Evolutionary conservation across 2,113 vertebrate genomes (phyloP).

Genomic region (Apistogramma diplotaenia): DNA sequence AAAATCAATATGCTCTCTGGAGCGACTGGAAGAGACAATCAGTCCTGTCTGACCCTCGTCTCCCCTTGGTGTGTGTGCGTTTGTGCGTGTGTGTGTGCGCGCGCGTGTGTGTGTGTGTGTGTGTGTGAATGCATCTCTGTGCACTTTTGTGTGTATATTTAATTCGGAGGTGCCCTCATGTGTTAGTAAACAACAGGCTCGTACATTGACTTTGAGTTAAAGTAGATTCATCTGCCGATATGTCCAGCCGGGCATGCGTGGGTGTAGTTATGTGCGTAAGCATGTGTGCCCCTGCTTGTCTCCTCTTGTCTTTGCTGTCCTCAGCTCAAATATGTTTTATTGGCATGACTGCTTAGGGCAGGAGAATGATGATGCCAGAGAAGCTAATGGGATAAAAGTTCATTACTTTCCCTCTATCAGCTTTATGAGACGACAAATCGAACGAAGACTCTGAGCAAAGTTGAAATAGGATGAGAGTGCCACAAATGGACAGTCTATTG

Average conservation of each 20-base stretch:
- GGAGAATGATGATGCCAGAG: constrained; percentile 47
- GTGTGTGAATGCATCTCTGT: background rate
- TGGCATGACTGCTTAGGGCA: constrained; percentile 56
- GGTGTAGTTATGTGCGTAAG: background rate
- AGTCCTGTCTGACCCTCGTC: constrained; percentile 70
- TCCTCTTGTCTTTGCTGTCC: constrained; percentile 46
- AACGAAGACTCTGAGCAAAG: constrained; percentile 43
- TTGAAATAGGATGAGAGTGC: constrained; percentile 42
- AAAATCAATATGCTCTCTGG: constrained; percentile 80
- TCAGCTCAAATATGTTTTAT: constrained; percentile 62
- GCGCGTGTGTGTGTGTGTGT: background rate
- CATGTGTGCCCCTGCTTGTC: background rate
- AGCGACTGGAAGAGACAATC: constrained; percentile 77
- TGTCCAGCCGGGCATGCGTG: background rate
- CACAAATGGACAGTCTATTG: constrained; percentile 14
- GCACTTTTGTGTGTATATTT: constrained; percentile 21
- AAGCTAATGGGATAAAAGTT: constrained; percentile 64
- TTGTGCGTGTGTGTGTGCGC: background rate
- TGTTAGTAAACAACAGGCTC: constrained; percentile 23
- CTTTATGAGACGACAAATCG: constrained; percentile 54
- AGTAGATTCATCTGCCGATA: background rate
- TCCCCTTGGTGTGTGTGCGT: constrained; percentile 43
- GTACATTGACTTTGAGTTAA: constrained; percentile 26
- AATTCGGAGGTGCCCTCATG: constrained; percentile 13
- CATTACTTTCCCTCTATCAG: constrained; percentile 60